These are phyloP conservation scores for Gandaritis pyraliata DNA, from an alignment of 2,888 invertebrate genomes.

Conservation along the genomic window DNA sequence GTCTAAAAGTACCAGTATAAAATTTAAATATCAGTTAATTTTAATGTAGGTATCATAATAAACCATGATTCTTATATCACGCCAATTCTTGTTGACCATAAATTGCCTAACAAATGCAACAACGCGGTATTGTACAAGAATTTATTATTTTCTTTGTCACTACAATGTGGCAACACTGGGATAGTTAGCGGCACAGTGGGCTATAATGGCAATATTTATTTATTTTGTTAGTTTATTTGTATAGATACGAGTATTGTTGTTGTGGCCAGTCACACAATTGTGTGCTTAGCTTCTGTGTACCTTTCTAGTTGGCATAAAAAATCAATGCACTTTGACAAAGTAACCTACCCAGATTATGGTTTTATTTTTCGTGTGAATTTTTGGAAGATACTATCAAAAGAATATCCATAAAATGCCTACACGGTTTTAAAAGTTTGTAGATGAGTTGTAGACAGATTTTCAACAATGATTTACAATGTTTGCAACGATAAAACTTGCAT, in stretches of 20 bases:
- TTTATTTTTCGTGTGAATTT: too few species aligned
- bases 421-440: too few species aligned
- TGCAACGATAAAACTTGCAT: too few species aligned
- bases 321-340: conserved; percentile 2
- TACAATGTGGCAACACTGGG: conserved; percentile 57
- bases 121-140: conserved; percentile 70
- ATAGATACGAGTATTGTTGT: conserved; percentile 50
- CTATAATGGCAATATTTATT: conserved; percentile 68
- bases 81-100: conserved; percentile 56
- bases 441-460: too few species aligned
- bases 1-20: not conserved
- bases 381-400: too few species aligned
- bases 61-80: conserved; percentile 46
- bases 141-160: conserved; percentile 77
- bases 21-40: too few species aligned
- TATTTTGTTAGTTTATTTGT: conserved; percentile 70
- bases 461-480: too few species aligned
- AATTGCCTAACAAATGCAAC: conserved; percentile 80
- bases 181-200: conserved; percentile 60
- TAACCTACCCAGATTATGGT: too few species aligned
- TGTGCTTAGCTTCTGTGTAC: conserved; percentile 46
- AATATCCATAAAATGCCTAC: too few species aligned
- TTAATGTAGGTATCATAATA: not conserved
- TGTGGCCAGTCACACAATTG: conserved; percentile 52
- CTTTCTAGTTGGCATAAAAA: conserved; percentile 37